Base-by-base conservation (phyloP, 2,797 vertebrate genomes). In the Vultur gryphus region DNA sequence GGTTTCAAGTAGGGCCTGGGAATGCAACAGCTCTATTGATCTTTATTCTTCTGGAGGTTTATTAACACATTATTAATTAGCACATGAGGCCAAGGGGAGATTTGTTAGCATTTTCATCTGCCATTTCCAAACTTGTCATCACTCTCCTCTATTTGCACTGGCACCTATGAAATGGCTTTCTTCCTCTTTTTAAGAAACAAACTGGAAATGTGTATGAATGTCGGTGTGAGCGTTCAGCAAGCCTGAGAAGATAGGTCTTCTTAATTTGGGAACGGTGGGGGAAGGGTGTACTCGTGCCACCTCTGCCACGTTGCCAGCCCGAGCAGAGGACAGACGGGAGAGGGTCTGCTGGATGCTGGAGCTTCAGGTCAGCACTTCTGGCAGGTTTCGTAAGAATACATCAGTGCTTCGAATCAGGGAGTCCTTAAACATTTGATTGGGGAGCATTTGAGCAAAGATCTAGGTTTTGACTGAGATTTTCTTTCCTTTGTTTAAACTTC, bases 361-460 rank as follows among this genome's bases (percentile, higher is more conserved):
- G 35, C 64, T 46, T 31, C 48, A 10, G 17, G 44, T 12, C 44
- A 29, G 37, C 58, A 0, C n/a, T 19, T 41, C 10, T 6, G 46
- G 20, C 35, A 16, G 46, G 2, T 57, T 48, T 20, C 0, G 0
- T 1, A 0, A 3, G 29, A 57, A 61, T 1, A 5, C 26, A 10
- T 5, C 69, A 4, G 28, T 0, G 33, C 6, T n/a, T 59, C 1
- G 1, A 12, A 3, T 0, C 21, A 4, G 39, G 15, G 54, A n/a
- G 15, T 54, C 84, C 59, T 33, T 0, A 12, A 25, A 11, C 25
- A 4, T 8, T 4, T 6, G n/a, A 10, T 0, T 0, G 54, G 44
- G 61, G 44, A 76, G 48, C 41, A 1, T 31, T 2, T 2, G 24
- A 55, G 59, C 1, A 6, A 7, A 49, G 85, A 48, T 39, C 43